Percentiles rank a stretch among this genome's conserved stretches.
Evolutionary conservation across 2,113 vertebrate species (phyloP).

Genomic region (Phylloscopus trochiloides): DNA sequence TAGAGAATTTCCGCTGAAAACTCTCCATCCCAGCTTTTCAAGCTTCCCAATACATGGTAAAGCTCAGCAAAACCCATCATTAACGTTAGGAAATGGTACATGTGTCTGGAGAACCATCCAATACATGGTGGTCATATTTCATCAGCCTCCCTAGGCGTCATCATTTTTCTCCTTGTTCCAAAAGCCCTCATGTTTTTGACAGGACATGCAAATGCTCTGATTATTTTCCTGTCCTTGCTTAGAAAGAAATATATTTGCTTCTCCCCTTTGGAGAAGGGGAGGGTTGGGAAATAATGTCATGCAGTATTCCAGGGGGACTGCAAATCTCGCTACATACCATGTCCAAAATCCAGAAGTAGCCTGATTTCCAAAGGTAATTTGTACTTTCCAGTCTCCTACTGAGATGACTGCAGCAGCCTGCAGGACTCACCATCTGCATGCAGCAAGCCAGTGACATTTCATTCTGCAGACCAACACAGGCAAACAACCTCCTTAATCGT

Average conservation of each 20-base stretch:
- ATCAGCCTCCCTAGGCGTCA: accelerated
- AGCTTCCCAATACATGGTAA: neutral
- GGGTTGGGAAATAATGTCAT: neutral
- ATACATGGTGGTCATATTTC: neutral
- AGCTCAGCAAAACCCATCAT: neutral
- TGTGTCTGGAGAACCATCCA: neutral
- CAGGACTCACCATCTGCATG: neutral
- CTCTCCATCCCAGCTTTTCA: neutral
- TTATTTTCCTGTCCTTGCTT: neutral
- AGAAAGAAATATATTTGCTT: neutral
- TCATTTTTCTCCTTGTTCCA: neutral
- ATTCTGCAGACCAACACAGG: neutral
- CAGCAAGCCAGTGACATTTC: neutral
- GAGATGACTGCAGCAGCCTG: neutral
- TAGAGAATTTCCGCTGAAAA: neutral
- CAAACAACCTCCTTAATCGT: accelerated
- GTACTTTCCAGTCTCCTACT: neutral
- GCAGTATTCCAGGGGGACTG: neutral
- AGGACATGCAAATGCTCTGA: neutral
- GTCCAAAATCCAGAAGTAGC: neutral
- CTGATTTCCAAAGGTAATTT: constrained; percentile 16
- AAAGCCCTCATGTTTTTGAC: neutral
- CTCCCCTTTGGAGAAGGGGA: neutral
- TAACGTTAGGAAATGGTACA: neutral
- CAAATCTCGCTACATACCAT: neutral